These are phyloP conservation scores for Tridacna gigas DNA, from an alignment of 2,888 invertebrate genomes.

Conservation along the genomic window DNA sequence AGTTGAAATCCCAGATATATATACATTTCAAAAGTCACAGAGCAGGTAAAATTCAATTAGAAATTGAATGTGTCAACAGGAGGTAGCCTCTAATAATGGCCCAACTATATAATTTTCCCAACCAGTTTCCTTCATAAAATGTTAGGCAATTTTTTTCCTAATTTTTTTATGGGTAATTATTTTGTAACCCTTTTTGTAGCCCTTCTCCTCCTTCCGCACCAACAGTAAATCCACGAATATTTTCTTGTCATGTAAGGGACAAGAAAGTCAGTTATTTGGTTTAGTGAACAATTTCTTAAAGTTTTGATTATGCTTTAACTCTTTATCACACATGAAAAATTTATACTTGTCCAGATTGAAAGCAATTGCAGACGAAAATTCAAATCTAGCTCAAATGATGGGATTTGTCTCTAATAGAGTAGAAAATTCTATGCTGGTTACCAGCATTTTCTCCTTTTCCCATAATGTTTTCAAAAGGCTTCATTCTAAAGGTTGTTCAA, in stretches of 20 bases:
- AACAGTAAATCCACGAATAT: background rate
- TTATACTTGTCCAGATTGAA: no score
- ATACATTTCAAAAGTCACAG: background rate
- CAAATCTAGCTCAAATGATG: no score
- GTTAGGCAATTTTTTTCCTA: no score
- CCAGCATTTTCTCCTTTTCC: no score
- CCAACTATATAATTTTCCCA: background rate
- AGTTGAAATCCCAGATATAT: background rate
- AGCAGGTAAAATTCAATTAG: slow-evolving; percentile 23
- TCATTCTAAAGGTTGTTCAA: no score
- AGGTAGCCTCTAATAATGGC: background rate
- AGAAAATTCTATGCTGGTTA: no score
- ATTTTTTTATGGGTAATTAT: background rate
- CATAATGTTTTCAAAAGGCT: no score
- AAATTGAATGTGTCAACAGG: slow-evolving; percentile 16
- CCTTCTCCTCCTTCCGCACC: background rate
- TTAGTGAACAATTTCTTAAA: background rate
- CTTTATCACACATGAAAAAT: no score
- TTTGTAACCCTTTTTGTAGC: background rate
- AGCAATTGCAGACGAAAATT: no score
- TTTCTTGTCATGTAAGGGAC: background rate
- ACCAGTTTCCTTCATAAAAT: background rate
- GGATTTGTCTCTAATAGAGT: no score
- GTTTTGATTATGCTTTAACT: background rate
- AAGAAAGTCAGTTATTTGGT: background rate